Base-by-base conservation (phyloP, 1,140 invertebrate species). In the Monochamus saltuarius region DNA sequence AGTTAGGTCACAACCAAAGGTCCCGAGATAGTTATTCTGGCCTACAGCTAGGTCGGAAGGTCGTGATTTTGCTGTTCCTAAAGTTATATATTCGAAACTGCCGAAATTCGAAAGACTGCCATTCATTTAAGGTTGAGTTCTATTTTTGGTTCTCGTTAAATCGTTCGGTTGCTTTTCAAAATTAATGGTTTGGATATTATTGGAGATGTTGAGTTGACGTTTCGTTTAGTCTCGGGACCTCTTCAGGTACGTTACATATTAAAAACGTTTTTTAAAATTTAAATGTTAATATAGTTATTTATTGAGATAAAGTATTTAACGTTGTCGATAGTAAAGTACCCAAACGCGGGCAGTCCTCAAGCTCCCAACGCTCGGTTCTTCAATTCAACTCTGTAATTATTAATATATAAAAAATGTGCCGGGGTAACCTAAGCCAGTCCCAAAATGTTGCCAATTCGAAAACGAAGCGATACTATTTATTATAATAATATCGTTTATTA, bases 21-120 rank as follows among this genome's bases (percentile, higher is more conserved):
- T 69, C 69, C 71, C 67, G 68, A 66, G 66, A 67, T 52, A 61
- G 56, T 74, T 63, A 65, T 63, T 62, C 57, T 69, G 66, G 68
- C 66, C 68, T 71, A 67, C 62, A 72, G 42, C 56, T 67, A 71
- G 68, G 67, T 66, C 66, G 71, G 51, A 66, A 66, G 62, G 56
- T 66, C 66, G 73, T 75, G 75, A 76, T 76, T 76, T 76, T 70
- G 62, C 72, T 76, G 75, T 76, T 76, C 75, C 75, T 76, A 76
- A 71, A 64, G 64, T 61, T 65, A 68, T 70, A 68, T 68, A 74
- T 72, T 73, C 58, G 62, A 73, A 73, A 76, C 73, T 75, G 73
- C 73, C 73, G 70, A 73, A 73, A 72, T 76, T 75, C 60, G 67
- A 70, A 75, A 76, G 75, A 76, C 75, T 76, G 75, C 73, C 71